A percentile compares a stretch with the other conserved stretches of the same genome.
Conservation (phyloP, 2,797 vertebrate species). For the Cynopterus sphinx region DNA sequence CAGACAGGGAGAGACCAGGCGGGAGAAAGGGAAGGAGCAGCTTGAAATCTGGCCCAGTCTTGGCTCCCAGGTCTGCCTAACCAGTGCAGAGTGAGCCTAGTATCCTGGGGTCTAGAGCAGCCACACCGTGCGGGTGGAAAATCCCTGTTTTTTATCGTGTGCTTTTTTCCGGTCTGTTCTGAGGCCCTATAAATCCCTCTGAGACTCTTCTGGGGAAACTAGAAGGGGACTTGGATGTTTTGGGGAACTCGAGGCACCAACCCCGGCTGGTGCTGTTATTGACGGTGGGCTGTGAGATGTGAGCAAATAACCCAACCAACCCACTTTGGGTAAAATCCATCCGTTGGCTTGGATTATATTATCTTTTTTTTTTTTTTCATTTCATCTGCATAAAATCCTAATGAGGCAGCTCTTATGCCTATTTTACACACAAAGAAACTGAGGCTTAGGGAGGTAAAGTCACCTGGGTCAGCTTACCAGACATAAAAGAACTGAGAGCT, state of each 20-base stretch:
- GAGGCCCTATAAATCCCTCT: not conserved
- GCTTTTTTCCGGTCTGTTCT: not conserved
- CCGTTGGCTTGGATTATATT: not conserved
- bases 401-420: not conserved
- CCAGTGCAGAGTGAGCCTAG: accelerated
- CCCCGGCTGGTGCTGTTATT: too few relatives aligned
- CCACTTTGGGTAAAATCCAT: not conserved
- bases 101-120: accelerated
- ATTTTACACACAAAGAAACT: not conserved
- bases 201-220: not conserved
- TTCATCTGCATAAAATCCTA: not conserved
- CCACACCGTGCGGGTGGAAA: not conserved
- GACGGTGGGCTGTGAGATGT: accelerated
- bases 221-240: not conserved
- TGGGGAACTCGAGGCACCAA: not conserved
- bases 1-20: not conserved
- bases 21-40: not conserved
- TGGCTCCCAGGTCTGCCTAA: not conserved
- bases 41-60: not conserved
- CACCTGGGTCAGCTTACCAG: not conserved
- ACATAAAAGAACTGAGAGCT: not conserved
- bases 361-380: not conserved
- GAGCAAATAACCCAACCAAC: accelerated
- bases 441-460: not conserved
- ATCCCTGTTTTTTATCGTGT: not conserved